phyloP scores from a whole-genome alignment of 2,797 vertebrate species.

The Alectoris magna region DNA sequence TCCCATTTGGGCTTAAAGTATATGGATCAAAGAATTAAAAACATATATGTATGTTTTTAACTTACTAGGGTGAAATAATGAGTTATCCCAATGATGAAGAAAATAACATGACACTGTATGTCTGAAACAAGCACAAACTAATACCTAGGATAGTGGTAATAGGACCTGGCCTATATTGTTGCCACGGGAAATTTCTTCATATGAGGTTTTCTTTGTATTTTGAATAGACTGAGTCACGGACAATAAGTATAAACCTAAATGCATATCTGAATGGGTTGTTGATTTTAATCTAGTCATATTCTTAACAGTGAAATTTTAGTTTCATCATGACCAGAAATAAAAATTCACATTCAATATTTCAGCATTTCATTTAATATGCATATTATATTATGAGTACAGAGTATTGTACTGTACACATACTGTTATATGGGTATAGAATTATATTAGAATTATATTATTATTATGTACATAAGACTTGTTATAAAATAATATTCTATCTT shows the following conservation, averaged over 20 bases:
- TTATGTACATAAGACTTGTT: fast-evolving
- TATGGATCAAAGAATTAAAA: background rate
- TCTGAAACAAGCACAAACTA: background rate
- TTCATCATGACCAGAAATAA: background rate
- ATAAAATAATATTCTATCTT: background rate
- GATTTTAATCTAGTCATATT: background rate
- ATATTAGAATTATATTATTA: background rate
- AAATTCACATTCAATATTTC: background rate
- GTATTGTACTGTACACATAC: background rate
- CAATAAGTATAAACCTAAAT: background rate
- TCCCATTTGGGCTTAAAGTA: background rate
- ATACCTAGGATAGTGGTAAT: background rate
- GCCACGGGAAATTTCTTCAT: background rate
- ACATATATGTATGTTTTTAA: background rate
- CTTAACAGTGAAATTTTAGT: background rate
- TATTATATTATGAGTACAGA: background rate
- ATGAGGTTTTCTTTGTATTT: background rate
- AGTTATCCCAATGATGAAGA: background rate
- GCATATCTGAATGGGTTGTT: background rate
- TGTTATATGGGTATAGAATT: background rate
- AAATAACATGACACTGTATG: background rate
- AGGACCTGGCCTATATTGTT: background rate
- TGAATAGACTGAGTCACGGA: background rate
- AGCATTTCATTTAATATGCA: background rate
- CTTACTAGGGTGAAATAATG: background rate